phyloP scores from a whole-genome alignment of 1,140 invertebrate genomes.

The Gryllus bimaculatus region DNA sequence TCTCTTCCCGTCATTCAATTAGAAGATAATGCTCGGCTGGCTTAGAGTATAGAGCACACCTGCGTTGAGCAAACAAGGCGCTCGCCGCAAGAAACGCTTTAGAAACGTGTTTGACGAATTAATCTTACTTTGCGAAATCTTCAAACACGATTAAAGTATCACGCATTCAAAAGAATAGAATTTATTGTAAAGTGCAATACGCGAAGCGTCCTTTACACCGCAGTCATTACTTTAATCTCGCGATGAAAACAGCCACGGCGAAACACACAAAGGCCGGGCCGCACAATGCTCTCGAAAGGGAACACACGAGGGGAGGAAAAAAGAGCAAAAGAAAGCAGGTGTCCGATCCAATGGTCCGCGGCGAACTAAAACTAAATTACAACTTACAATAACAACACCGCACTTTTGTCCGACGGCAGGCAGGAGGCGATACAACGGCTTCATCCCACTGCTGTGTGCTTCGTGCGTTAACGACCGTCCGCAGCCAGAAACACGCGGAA shows the following conservation, averaged over 20 bases:
- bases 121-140: slow-evolving; percentile 1
- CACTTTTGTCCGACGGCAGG: neutral
- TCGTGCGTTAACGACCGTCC: neutral
- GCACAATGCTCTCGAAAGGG: neutral
- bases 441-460: neutral
- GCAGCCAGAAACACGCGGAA: neutral
- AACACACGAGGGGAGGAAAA: neutral
- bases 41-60: too few species aligned
- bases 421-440: neutral
- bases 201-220: neutral
- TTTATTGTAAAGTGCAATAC: neutral
- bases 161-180: neutral
- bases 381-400: neutral
- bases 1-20: too few species aligned
- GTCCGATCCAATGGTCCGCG: neutral
- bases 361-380: neutral
- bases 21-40: too few species aligned
- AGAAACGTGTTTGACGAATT: neutral
- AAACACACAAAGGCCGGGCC: neutral
- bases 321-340: neutral
- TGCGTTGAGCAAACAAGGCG: too few species aligned
- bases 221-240: neutral
- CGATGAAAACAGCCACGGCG: too few species aligned
- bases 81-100: neutral
- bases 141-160: neutral